phyloP scores from a whole-genome alignment of 2,888 invertebrate genomes.

The Cerceris rybyensis region DNA sequence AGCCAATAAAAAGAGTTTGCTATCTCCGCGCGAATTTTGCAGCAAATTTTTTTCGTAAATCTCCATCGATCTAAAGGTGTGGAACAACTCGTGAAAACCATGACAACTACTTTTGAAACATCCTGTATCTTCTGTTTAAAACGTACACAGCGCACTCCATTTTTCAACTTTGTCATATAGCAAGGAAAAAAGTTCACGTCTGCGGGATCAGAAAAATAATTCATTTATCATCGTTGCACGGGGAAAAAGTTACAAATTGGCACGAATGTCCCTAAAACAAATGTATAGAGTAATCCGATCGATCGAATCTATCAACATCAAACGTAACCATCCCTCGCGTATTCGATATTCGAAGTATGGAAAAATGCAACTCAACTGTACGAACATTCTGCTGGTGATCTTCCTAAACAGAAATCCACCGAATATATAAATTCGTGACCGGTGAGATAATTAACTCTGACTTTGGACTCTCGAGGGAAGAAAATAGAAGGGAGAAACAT shows the following conservation, averaged over 20 bases:
- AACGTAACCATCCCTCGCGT: slow-evolving; percentile 9
- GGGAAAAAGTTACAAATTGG: slow-evolving; percentile 16
- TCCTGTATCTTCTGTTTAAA: too few species aligned
- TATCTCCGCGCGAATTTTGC: too few species aligned
- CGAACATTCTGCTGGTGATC: too few species aligned
- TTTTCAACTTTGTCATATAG: background rate
- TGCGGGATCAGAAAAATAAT: slow-evolving; percentile 6
- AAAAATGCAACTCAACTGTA: slow-evolving; percentile 4
- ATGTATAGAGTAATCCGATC: slow-evolving; percentile 35
- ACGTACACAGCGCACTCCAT: background rate
- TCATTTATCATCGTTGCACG: slow-evolving; percentile 18
- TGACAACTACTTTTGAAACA: too few species aligned
- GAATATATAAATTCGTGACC: background rate
- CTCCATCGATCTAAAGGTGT: too few species aligned
- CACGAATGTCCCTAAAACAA: slow-evolving; percentile 25
- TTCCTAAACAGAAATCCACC: too few species aligned
- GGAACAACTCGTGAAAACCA: too few species aligned
- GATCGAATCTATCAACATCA: slow-evolving; percentile 31
- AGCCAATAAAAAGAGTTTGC: too few species aligned
- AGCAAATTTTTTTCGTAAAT: too few species aligned
- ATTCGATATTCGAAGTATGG: slow-evolving; percentile 5
- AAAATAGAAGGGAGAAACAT: slow-evolving; percentile 31
- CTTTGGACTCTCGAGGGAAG: slow-evolving; percentile 27
- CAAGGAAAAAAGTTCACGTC: background rate
- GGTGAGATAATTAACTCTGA: slow-evolving; percentile 56